phyloP scores from a whole-genome alignment of 2,113 vertebrate genomes.

The Pungitius pungitius region DNA sequence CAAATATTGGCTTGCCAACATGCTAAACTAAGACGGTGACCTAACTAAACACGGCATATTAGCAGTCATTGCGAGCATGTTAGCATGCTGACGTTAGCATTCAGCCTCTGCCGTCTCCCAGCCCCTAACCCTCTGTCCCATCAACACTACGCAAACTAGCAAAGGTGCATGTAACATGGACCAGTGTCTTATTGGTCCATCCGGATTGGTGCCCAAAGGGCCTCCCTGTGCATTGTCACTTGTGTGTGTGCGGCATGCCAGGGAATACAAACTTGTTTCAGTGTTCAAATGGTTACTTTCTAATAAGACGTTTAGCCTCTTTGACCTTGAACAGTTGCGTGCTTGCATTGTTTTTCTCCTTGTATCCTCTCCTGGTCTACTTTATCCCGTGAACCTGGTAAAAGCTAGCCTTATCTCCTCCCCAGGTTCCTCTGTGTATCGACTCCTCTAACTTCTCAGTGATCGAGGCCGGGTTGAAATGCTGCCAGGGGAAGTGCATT shows the following conservation, averaged over 20 bases:
- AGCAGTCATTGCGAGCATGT: background rate
- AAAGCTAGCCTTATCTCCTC: background rate
- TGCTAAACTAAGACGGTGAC: background rate
- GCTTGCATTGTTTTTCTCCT: background rate
- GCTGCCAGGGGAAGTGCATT: constrained; percentile 96
- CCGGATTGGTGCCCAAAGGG: background rate
- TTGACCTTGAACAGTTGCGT: background rate
- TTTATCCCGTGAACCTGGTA: background rate
- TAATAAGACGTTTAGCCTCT: background rate
- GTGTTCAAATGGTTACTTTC: background rate
- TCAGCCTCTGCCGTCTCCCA: background rate
- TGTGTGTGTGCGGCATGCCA: background rate
- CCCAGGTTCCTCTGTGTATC: constrained; percentile 94
- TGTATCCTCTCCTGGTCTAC: background rate
- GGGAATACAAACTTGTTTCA: background rate
- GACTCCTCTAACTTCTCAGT: constrained; percentile 97
- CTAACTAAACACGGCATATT: background rate
- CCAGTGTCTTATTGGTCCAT: background rate
- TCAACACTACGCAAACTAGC: too few relatives aligned
- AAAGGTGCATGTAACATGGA: too few relatives aligned
- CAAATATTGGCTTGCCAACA: background rate
- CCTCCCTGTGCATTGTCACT: background rate
- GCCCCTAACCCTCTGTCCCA: too few relatives aligned
- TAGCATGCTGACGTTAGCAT: background rate
- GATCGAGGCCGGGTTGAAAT: constrained; percentile 94